phyloP scores from a whole-genome alignment of 1,140 invertebrate species.

The Helicoverpa armigera region DNA sequence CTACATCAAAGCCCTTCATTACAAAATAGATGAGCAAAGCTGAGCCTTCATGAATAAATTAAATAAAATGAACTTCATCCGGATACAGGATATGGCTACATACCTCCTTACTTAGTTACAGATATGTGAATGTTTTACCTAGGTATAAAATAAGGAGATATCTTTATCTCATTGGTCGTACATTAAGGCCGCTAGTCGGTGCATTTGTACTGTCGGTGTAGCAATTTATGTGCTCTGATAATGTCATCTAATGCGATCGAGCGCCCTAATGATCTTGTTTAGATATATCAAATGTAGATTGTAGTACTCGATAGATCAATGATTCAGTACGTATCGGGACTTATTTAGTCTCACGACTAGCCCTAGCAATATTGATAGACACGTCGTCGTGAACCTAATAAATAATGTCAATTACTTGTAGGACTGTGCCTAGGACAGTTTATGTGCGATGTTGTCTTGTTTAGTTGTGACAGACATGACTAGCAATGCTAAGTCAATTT shows the following conservation, averaged over 20 bases:
- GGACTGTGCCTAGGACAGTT: too few relatives aligned
- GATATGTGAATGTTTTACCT: neutral
- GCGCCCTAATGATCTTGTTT: conserved; percentile 10
- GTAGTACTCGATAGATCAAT: conserved; percentile 3
- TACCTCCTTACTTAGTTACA: neutral
- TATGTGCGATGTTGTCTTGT: too few relatives aligned
- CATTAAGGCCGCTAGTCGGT: conserved; percentile 21
- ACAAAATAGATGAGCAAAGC: conserved; percentile 2
- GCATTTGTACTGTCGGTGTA: conserved; percentile 17
- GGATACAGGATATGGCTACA: neutral
- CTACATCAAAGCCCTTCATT: conserved; percentile 2
- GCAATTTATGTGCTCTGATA: conserved; percentile 36
- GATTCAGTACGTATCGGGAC: neutral
- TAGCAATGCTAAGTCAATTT: neutral
- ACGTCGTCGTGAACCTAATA: neutral
- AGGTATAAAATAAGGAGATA: neutral
- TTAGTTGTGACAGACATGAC: too few relatives aligned
- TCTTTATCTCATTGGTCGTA: conserved; percentile 8
- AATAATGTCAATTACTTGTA: too few relatives aligned
- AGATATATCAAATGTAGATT: neutral
- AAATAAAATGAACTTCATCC: neutral
- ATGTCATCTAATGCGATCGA: conserved; percentile 18
- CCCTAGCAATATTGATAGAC: neutral
- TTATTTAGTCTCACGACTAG: neutral
- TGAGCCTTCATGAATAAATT: neutral